Percentiles rank a stretch among this genome's conserved stretches.
phyloP scores from a whole-genome alignment of 37 sponge, comb jelly and placozoan genomes.

The Aplysina aerophoba region DNA sequence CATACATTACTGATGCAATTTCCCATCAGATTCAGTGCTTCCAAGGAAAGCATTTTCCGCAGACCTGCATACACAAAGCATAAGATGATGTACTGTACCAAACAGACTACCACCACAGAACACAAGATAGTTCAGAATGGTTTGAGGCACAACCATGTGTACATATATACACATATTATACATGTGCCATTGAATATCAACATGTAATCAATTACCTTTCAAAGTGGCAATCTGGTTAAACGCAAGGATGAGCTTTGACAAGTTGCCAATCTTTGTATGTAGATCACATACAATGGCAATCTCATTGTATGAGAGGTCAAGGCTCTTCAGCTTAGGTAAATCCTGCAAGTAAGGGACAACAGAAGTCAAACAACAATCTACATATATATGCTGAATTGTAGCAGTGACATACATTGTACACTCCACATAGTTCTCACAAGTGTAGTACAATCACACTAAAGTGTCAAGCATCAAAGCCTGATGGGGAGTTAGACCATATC shows the following conservation, averaged over 20 bases:
- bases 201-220: neutral
- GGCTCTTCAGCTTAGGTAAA: constrained; percentile 46
- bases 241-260: constrained; percentile 48
- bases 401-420: neutral
- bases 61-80: constrained; percentile 31
- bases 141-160: neutral
- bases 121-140: neutral
- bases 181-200: no score
- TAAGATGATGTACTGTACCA: no score
- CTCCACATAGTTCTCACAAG: neutral
- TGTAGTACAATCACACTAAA: no score
- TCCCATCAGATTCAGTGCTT: constrained; percentile 49
- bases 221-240: constrained; percentile 37
- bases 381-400: neutral
- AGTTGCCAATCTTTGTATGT: constrained; percentile 47
- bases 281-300: constrained; percentile 39
- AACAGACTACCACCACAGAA: neutral
- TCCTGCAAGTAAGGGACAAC: constrained; percentile 44
- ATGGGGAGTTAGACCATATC: no score
- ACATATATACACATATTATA: neutral
- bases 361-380: neutral
- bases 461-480: no score
- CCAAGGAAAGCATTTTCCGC: constrained; percentile 46
- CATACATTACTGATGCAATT: constrained; percentile 61
- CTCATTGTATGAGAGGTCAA: constrained; percentile 73